Conservation (phyloP, 2,113 vertebrate genomes). For the Aepyceros melampus region DNA sequence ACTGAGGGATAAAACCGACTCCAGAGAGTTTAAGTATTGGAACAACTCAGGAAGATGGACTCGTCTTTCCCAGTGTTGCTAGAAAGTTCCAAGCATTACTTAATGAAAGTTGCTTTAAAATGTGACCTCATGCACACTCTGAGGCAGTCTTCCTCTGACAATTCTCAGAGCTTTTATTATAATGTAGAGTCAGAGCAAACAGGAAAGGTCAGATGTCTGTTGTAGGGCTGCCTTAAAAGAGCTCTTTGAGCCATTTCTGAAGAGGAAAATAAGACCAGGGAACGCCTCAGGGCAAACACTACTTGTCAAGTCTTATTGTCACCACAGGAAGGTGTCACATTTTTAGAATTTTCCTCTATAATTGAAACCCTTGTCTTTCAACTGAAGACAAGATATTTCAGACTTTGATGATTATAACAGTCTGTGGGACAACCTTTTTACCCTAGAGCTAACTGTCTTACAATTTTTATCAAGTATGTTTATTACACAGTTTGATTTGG, state of each 20-base stretch:
- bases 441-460: background rate
- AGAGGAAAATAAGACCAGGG: slow-evolving; percentile 11
- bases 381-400: slow-evolving; percentile 50
- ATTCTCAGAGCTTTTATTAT: slow-evolving; percentile 22
- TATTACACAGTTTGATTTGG: background rate
- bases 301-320: slow-evolving; percentile 15
- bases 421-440: background rate
- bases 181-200: background rate
- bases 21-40: background rate
- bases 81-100: background rate
- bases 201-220: slow-evolving; percentile 5
- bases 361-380: slow-evolving; percentile 56
- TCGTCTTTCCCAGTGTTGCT: background rate
- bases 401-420: background rate
- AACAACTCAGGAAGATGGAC: background rate
- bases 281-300: background rate
- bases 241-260: background rate
- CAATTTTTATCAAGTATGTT: slow-evolving; percentile 12
- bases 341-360: slow-evolving; percentile 46
- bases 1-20: background rate
- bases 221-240: background rate
- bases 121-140: background rate
- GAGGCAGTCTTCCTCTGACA: slow-evolving; percentile 12
- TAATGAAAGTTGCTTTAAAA: slow-evolving; percentile 40
- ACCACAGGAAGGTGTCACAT: background rate